Evolutionary conservation across 2,113 vertebrate species (phyloP).

Genomic region (Burhinus bistriatus): DNA sequence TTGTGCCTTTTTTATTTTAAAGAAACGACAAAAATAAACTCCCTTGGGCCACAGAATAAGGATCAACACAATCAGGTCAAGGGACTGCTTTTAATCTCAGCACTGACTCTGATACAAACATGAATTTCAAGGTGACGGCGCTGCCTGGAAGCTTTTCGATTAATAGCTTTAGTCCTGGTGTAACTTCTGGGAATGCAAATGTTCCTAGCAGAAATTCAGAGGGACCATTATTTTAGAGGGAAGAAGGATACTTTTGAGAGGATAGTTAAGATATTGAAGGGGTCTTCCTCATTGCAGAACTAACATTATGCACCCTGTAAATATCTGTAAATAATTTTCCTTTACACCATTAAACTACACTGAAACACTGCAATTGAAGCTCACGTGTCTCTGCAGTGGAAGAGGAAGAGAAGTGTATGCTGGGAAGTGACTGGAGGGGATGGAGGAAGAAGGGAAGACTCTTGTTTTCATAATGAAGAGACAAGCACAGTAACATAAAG

Average conservation of each 20-base stretch:
- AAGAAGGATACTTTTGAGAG: not conserved
- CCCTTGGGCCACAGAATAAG: not conserved
- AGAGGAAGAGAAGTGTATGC: not conserved
- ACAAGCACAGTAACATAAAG: not conserved
- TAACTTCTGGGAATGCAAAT: not conserved
- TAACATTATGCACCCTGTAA: not conserved
- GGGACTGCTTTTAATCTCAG: not conserved
- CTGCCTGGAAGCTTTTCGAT: not conserved
- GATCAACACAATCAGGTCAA: not conserved
- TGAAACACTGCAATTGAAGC: not conserved
- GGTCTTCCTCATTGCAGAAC: not conserved
- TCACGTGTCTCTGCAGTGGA: not conserved
- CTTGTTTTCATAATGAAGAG: not conserved
- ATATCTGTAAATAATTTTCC: not conserved
- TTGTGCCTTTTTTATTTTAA: conserved; percentile 19
- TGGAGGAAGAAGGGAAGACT: not conserved
- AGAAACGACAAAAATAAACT: conserved; percentile 38
- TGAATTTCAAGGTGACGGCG: not conserved
- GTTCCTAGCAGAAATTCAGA: not conserved
- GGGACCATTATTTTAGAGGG: not conserved
- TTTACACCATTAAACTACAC: not conserved
- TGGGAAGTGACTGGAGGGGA: not conserved
- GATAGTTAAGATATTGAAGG: not conserved
- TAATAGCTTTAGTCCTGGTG: not conserved
- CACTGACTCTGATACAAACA: not conserved